Evolutionary conservation across 2,888 invertebrate species (phyloP), one percentile per base, ranked within the genome.

Genomic region (Plemyria rubiginata): DNA sequence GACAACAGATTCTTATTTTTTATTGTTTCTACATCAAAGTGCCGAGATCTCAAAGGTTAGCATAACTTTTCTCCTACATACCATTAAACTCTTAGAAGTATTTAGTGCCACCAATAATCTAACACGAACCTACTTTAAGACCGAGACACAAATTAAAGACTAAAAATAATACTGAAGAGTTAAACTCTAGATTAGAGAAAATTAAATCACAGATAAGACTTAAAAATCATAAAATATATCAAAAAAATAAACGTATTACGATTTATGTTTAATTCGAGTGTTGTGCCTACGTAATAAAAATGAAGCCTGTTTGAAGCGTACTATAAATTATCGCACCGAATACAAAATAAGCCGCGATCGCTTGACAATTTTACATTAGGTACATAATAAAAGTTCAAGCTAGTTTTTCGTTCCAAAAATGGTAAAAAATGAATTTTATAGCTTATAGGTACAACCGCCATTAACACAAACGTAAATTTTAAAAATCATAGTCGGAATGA

Each of bases 91-190:
- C 28, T 53, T 56, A 51, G 2, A 51, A 29, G 16, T 55, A 60
- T 57, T 70, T 65, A 60, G 62, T 66, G 61, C 62, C 59, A 58
- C 41, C n/a, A 36, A 53, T 50, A 7, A 54, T 58, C 52, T 43
- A 51, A 49, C 38, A 51, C 58, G 60, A 53, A 7, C n/a, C n/a
- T 66, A 65, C 48, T 45, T 49, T 45, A 38, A 55, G 28, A 58
- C 51, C 46, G 13, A 65, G 16, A 62, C 53, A 46, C 53, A 51
- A 58, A 51, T 59, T 45, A 59, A 13, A 52, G 59, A 59, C 29
- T 60, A 64, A 49, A 28, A 48, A 55, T 65, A 71, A 70, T 64
- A 68, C 69, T 67, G 66, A 61, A 52, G 62, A 60, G 55, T 62
- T 60, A 40, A 41, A 56, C 53, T 52, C 51, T 54, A 56, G 50